phyloP scores from a whole-genome alignment of 92 coral and sea anemone genomes.

The Metridium senile region DNA sequence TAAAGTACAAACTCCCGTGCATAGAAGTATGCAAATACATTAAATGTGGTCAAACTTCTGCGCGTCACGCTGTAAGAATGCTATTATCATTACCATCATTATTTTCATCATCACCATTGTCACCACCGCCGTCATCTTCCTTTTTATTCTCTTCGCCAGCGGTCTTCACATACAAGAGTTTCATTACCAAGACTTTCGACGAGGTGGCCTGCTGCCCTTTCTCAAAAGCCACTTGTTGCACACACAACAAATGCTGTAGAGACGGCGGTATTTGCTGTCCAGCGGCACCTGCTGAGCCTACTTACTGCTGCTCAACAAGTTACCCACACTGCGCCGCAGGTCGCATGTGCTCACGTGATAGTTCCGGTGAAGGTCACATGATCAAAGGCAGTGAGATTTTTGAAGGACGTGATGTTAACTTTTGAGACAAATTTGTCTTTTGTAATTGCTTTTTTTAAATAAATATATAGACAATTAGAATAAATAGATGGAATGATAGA shows the following conservation, averaged over 20 bases:
- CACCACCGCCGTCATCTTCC: too few relatives aligned
- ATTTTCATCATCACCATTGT: too few relatives aligned
- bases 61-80: too few relatives aligned
- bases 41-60: too few relatives aligned
- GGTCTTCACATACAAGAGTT: constrained; percentile 52
- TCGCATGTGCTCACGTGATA: constrained; percentile 50
- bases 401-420: background rate
- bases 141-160: constrained; percentile 4
- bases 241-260: constrained; percentile 70
- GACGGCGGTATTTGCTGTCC: constrained; percentile 50
- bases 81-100: too few relatives aligned
- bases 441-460: too few relatives aligned
- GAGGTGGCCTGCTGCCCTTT: constrained; percentile 66
- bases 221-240: constrained; percentile 73
- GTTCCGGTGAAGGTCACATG: constrained; percentile 48
- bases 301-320: constrained; percentile 50
- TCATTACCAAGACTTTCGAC: constrained; percentile 49
- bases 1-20: too few relatives aligned
- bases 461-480: too few relatives aligned
- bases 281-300: constrained; percentile 49
- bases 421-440: too few relatives aligned
- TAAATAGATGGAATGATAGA: too few relatives aligned
- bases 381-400: constrained; percentile 36
- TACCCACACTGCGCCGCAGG: constrained; percentile 72
- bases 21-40: too few relatives aligned